A percentile compares a stretch with the other conserved stretches of the same genome.
Evolutionary conservation across 2,888 invertebrate species (phyloP).

Genomic region (Piscicola geometra): DNA sequence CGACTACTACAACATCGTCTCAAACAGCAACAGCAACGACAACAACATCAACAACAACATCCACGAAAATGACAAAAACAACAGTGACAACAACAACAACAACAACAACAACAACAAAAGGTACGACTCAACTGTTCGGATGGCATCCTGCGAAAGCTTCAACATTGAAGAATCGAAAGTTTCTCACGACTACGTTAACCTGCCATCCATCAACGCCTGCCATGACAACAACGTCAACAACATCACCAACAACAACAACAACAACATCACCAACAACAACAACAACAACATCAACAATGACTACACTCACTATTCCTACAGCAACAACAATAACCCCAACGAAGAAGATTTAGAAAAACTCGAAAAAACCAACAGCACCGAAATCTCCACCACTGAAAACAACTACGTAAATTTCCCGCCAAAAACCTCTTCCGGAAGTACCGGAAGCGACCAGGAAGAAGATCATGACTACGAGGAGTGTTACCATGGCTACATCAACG

Average conservation of each 20-base stretch:
- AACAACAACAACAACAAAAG: neutral
- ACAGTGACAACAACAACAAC: neutral
- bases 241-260: conserved; percentile 14
- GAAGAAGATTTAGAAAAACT: neutral
- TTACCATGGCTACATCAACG: conserved; percentile 24
- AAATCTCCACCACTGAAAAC: no score
- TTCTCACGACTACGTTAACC: conserved; percentile 1
- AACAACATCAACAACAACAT: neutral
- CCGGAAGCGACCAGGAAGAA: conserved; percentile 1
- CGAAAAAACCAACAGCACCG: no score
- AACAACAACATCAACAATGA: neutral
- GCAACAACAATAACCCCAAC: neutral
- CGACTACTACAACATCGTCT: no score
- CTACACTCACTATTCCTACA: no score
- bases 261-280: neutral
- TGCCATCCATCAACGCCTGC: neutral
- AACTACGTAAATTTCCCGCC: no score
- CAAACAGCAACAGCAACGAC: neutral
- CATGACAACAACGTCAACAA: conserved; percentile 8
- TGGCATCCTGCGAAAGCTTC: conserved; percentile 12
- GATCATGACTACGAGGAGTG: conserved; percentile 28
- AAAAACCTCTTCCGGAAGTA: no score
- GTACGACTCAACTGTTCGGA: neutral
- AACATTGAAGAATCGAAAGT: neutral
- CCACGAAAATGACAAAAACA: neutral